Percentiles rank a stretch among this genome's conserved stretches.
These are phyloP conservation scores for Desoria tigrina DNA, from an alignment of 2,888 invertebrate species.

Conservation along the genomic window DNA sequence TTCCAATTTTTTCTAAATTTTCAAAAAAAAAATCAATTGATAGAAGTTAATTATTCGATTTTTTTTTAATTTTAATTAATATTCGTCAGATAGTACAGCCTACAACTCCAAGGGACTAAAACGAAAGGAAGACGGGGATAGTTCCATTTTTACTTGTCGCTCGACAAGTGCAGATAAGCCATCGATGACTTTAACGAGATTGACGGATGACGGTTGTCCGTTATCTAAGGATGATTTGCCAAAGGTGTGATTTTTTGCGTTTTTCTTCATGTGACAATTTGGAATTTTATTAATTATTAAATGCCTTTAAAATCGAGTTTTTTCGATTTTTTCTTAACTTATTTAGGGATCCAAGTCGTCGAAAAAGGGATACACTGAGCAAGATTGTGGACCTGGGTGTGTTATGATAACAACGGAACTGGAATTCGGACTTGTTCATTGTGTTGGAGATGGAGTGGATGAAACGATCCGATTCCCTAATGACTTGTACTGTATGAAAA, in stretches of 20 bases:
- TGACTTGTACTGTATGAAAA: conserved; percentile 34
- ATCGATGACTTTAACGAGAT: conserved; percentile 22
- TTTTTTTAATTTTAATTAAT: not conserved
- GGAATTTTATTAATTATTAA: too few species aligned
- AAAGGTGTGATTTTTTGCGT: too few species aligned
- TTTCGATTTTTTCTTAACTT: too few species aligned
- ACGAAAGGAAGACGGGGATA: conserved; percentile 29
- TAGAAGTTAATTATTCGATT: conserved; percentile 1
- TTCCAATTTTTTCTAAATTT: too few species aligned
- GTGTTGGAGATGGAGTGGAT: conserved; percentile 38
- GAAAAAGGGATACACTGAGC: not conserved
- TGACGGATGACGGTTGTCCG: conserved; percentile 37
- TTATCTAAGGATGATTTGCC: not conserved
- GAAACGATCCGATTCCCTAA: conserved; percentile 35
- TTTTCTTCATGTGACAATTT: too few species aligned
- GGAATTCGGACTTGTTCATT: conserved; percentile 33
- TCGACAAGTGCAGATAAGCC: conserved; percentile 32
- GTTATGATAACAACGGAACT: conserved; percentile 26
- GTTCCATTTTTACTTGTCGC: conserved; percentile 33
- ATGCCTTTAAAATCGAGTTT: too few species aligned
- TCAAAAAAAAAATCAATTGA: conserved; percentile 10
- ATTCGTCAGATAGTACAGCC: conserved; percentile 27
- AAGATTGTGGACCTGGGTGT: conserved; percentile 40
- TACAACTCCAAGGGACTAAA: conserved; percentile 32
- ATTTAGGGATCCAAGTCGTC: not conserved